Evolutionary conservation across 2,888 invertebrate species (phyloP), one percentile per base, ranked within the genome.

Genomic region (Erannis defoliaria): DNA sequence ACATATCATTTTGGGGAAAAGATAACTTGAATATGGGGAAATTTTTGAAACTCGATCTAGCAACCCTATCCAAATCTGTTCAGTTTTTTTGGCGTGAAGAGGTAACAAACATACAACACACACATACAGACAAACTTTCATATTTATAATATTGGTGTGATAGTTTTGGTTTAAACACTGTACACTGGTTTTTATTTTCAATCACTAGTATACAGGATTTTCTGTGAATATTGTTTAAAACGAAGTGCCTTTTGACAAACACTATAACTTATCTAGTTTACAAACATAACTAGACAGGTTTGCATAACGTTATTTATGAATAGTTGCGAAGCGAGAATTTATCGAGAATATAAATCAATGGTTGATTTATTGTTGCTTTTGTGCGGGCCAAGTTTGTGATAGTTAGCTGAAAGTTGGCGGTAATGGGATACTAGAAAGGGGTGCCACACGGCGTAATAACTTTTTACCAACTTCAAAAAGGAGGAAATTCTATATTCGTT

Each of bases 341-440:
- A 66, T 66, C 40, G 58, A 45, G 55, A 56, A 40, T 50, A 59
- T 68, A 68, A 66, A 68, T 68, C 63, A 59, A 63, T 56, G 18
- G 42, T 45, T 63, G 65, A 61, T 55, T 42, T 55, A 65, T 58
- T 57, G 60, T 38, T 50, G 60, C 56, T 51, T 62, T 62, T 62
- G 62, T 35, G 16, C 14, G 31, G 54, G n/a, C 23, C 46, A 56
- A 62, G 51, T 62, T 56, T 40, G 50, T 45, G 29, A 21, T 55
- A 60, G 58, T 43, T 51, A 40, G 26, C 21, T 38, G 55, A 10
- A 51, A 56, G 56, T 55, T 59, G 9, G 40, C 23, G 46, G 33
- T 55, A 55, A 51, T 56, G 42, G 51, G 16, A 33, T 14, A 14
- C 16, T 16, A 9, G 16, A 6, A 51, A 29, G 31, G 21, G 53